Evolutionary conservation across 2,888 invertebrate species (phyloP), one percentile per base, ranked within the genome.

Genomic region (Leucoma salicis): DNA sequence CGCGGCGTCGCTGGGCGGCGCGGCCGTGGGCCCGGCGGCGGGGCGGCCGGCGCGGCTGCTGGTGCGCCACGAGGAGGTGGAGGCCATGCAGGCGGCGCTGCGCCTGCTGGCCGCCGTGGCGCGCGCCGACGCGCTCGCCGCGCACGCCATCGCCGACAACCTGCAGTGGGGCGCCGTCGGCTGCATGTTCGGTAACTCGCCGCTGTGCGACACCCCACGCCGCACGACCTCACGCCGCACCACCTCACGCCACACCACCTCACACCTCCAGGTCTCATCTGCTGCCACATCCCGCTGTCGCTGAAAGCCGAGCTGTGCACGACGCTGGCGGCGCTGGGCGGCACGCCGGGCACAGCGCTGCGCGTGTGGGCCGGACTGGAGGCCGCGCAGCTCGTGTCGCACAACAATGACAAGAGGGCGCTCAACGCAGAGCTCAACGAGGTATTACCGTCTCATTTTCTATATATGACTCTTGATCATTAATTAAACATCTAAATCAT

Each of bases 371-470:
- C 95, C 49, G 94, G 93, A 55, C 82, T 97, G 13, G 97, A 97
- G 82, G 92, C 94, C 1, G 94, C 96, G 0, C 96, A 95, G 64
- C 93, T 97, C 15, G 92, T 97, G 40, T 44, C 69, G 16, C 91
- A 91, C 31, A 91, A 91, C 54, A 93, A 92, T 56, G 92, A 93
- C 53, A 92, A 93, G 25, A 78, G 90, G 35, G 94, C 93, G 2
- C 91, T 95, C 38, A 91, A 94, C 82, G 94, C 95, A 0, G 99
- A 99, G 80, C 88, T 99, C 16, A 96, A 96, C 49, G 98, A 99
- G 87, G 94, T 84, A 12, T 0, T n/a, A n/a, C n/a, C n/a, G n/a
- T n/a, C n/a, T n/a, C n/a, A n/a, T n/a, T n/a, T n/a, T n/a, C n/a
- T n/a, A n/a, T n/a, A n/a, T n/a, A n/a, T n/a, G n/a, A n/a, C n/a